Base-by-base conservation (phyloP, 1,140 invertebrate genomes). In the Drosophila carrolli region DNA sequence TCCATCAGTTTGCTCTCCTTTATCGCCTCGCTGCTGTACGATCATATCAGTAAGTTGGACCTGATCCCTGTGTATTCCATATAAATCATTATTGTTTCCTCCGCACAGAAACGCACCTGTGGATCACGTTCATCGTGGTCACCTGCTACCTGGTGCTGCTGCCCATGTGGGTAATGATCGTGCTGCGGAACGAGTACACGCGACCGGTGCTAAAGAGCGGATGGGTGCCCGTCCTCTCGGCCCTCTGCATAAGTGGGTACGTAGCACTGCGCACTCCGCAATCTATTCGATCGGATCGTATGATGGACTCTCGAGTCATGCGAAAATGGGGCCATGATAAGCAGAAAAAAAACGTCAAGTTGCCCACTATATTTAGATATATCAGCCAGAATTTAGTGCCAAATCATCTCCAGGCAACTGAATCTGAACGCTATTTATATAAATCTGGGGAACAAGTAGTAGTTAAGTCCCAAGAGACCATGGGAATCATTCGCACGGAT, bases 181-280 rank as follows among this genome's bases (percentile, higher is more conserved):
- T 97, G 10, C 94, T 94, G 50, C 94, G 94, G 57, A 97, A 97
- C 92, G 94, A 95, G 67, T 97, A 97, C 76, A 98, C 97, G 1
- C 95, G 94, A 78, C 94, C 94, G 48, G 96, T 98, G 10, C 93
- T 98, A 50, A 96, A 94, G 43, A 95, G 95, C 32, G 97, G 97
- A 29, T 98, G 97, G 97, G 95, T 95, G 5, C 97, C 97, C 8
- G 97, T 98, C 47, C 94, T 98, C 32, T 95, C 95, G 11, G 97
- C 97, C 19, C 94, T 98, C 78, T 95, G 97, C 73, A 98, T 98
- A 72, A 97, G 97, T 91, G 97, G 96, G 96, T 97, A 93, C 16
- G 79, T 75, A 57, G 46, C 0, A 48, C n/a, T 40, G 14, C 35
- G 13, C 43, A 60, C 16, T 58, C 23, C 23, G 14, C 8, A 37